phyloP scores from a whole-genome alignment of 2,797 vertebrate genomes.

The Phataginus tricuspis region DNA sequence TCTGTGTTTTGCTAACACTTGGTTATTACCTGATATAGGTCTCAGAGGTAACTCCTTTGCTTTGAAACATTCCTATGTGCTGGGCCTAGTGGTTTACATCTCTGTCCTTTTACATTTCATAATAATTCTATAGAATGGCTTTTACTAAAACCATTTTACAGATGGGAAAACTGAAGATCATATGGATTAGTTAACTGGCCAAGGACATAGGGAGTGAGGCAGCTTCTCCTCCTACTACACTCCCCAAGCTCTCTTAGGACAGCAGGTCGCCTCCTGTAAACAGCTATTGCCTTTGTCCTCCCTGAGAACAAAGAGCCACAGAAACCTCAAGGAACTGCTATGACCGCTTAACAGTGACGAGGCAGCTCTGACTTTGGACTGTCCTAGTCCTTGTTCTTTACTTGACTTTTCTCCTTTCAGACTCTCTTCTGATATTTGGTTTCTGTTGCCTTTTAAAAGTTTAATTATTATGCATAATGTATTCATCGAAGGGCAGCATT shows the following conservation, averaged over 20 bases:
- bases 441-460: conserved; percentile 68
- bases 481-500: conserved; percentile 67
- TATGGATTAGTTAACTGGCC: not conserved
- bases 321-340: not conserved
- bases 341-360: not conserved
- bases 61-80: not conserved
- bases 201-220: not conserved
- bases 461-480: conserved; percentile 75
- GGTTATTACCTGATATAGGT: not conserved
- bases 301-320: not conserved
- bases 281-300: not conserved
- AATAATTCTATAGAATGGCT: not conserved
- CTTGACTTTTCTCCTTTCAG: conserved; percentile 28
- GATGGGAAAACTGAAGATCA: not conserved
- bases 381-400: not conserved
- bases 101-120: not conserved
- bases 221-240: not conserved
- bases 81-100: not conserved
- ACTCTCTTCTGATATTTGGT: conserved; percentile 53
- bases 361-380: conserved; percentile 9
- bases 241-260: no score
- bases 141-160: not conserved
- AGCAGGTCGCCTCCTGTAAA: not conserved
- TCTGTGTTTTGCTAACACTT: not conserved
- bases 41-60: not conserved